Base-by-base conservation (phyloP, 2,888 invertebrate genomes). In the Stratiomys singularior region DNA sequence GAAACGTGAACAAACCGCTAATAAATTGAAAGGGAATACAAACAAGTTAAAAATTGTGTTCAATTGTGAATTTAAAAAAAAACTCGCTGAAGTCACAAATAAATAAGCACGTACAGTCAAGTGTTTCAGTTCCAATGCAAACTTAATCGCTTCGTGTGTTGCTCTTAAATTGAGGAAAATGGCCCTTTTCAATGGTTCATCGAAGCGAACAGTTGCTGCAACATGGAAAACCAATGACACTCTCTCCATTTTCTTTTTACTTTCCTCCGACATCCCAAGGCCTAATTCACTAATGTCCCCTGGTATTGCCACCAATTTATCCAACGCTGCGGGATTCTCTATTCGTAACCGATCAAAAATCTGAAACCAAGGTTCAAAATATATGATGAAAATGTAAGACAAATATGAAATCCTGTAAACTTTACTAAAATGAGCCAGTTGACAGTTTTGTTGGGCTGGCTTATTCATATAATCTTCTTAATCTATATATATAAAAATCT, bases 161-260 rank as follows among this genome's bases (percentile, higher is more conserved):
- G 92, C 91, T 78, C 90, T 85, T 0, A 90, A 88, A 79, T 93
- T 93, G 77, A 90, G 81, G 9, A 89, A 85, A 0, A 90, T 87
- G 0, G 92, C 91, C 69, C 87, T 88, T 82, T 89, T 89, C 0
- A 96, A 85, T 0, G 90, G 88, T 82, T 95, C 95, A 81, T 95
- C 93, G 83, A 96, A 96, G 82, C 92, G 69, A 0, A 94, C 92
- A 18, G 93, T 93, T 0, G 94, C 94, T 1, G 94, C 94, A 0
- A 90, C 91, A 82, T 94, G 93, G 82, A 92, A 92, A 1, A 94
- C 89, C 1, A 94, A 87, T 58, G 91, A 88, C 0, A 92, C 90
- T 47, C 90, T 87, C n/a, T 91, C 88, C 21, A 89, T 85, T 0
- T 91, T 82, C 0, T 89, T 81, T 0, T 87, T 81, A 69, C 88